Conservation (phyloP, 2,797 vertebrate genomes). For the Anguilla anguilla region DNA sequence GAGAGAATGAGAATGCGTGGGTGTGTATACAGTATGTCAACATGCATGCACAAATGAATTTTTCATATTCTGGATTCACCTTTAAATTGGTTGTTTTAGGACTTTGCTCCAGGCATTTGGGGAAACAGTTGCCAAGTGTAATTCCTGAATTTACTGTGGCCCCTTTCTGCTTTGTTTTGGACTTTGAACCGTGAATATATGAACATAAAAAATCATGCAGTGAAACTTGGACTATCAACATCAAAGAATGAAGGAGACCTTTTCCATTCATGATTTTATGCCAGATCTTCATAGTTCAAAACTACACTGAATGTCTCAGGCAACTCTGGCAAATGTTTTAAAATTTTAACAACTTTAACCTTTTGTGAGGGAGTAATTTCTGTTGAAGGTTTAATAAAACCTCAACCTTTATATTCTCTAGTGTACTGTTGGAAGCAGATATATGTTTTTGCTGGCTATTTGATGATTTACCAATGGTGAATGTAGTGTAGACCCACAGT, state of each 20-base stretch:
- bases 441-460: conserved; percentile 16
- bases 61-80: background rate
- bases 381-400: background rate
- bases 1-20: background rate
- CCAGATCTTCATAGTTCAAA: background rate
- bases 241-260: background rate
- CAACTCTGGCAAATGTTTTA: conserved; percentile 2
- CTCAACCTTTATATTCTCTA: conserved; percentile 25
- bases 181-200: background rate
- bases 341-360: conserved; percentile 6
- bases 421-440: background rate
- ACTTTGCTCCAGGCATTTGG: background rate
- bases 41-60: background rate
- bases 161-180: background rate
- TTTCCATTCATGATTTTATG: background rate
- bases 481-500: conserved; percentile 27
- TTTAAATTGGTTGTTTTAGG: background rate
- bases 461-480: background rate
- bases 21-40: background rate
- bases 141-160: background rate
- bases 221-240: background rate
- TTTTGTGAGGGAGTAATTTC: conserved; percentile 4
- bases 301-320: background rate
- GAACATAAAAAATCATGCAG: background rate
- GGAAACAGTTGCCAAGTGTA: background rate